phyloP scores from a whole-genome alignment of 2,797 vertebrate genomes.

The Schizopygopsis pylzovi region DNA sequence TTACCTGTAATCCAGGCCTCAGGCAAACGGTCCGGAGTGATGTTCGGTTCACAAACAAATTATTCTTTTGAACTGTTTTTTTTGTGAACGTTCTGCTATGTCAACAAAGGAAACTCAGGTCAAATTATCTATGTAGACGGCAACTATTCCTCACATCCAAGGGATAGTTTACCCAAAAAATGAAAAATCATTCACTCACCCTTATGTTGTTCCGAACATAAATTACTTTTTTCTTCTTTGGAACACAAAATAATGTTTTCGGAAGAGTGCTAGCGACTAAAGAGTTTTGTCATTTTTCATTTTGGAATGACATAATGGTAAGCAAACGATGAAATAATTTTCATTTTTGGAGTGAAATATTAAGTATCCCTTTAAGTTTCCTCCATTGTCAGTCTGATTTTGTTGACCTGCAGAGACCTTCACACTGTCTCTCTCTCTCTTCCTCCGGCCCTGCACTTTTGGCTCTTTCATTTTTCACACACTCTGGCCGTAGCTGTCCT shows the following conservation, averaged over 20 bases:
- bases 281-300: not conserved
- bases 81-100: not conserved
- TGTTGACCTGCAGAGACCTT: slow-evolving; percentile 22
- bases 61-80: not conserved
- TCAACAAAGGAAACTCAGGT: no score
- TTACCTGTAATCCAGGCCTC: not conserved
- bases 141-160: not conserved
- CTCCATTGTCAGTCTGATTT: slow-evolving; percentile 3
- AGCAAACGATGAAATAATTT: not conserved
- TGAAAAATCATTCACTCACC: not conserved
- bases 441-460: not conserved
- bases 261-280: no score
- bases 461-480: slow-evolving; percentile 11
- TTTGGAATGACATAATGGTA: not conserved
- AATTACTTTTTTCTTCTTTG: not conserved
- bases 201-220: not conserved
- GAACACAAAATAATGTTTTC: not conserved
- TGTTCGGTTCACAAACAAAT: not conserved
- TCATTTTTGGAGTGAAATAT: no score
- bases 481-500: slow-evolving; percentile 17
- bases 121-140: not conserved
- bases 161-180: not conserved
- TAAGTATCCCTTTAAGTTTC: not conserved
- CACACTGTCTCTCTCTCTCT: not conserved
- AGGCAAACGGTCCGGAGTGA: no score